Evolutionary conservation across 2,113 vertebrate genomes (phyloP).

Genomic region (Porphyrio hochstetteri): DNA sequence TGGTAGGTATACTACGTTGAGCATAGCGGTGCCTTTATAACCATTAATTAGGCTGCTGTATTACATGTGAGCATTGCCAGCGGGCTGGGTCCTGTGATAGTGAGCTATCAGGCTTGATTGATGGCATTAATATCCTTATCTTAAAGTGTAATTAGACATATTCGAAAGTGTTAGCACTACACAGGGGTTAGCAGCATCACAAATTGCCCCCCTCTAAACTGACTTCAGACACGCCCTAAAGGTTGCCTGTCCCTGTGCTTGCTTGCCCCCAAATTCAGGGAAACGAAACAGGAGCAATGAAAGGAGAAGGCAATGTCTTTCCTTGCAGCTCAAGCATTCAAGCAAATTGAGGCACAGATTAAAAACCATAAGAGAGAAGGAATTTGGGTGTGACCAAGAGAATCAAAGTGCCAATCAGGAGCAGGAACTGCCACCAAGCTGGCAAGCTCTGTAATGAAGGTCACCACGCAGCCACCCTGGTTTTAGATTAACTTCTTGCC

Average conservation of each 20-base stretch:
- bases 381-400: neutral
- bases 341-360: slow-evolving; percentile 19
- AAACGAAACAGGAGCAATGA: slow-evolving; percentile 22
- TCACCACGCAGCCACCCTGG: neutral
- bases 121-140: slow-evolving; percentile 21
- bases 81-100: slow-evolving; percentile 10
- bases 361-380: slow-evolving; percentile 10
- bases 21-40: slow-evolving; percentile 9
- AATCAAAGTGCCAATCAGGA: neutral
- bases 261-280: neutral
- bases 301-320: neutral
- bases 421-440: neutral
- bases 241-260: neutral
- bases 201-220: slow-evolving; percentile 12
- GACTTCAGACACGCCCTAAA: slow-evolving; percentile 27
- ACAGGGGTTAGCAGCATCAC: neutral
- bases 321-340: neutral
- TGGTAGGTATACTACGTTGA: neutral
- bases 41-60: slow-evolving; percentile 18
- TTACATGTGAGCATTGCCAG: neutral
- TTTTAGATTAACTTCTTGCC: neutral
- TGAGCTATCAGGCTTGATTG: neutral
- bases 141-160: slow-evolving; percentile 29
- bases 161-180: neutral
- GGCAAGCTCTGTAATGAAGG: neutral